These are phyloP conservation scores for Azemiops feae DNA, from an alignment of 2,113 vertebrate species.

Conservation along the genomic window DNA sequence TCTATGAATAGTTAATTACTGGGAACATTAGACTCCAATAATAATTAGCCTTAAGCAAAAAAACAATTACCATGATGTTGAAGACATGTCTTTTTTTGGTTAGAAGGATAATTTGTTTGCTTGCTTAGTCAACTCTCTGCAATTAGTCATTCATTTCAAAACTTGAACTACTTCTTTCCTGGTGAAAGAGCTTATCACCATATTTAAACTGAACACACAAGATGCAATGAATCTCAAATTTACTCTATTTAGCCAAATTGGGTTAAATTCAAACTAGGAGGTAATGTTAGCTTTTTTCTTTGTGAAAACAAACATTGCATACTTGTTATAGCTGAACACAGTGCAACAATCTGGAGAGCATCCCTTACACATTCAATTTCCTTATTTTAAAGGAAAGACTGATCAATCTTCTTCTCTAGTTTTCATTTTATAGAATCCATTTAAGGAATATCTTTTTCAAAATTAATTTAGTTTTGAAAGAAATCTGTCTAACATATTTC, in stretches of 20 bases:
- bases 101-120: constrained; percentile 49
- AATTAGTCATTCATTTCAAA: constrained; percentile 46
- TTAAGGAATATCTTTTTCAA: not conserved
- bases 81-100: constrained; percentile 35
- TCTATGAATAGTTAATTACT: constrained; percentile 50
- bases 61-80: constrained; percentile 54
- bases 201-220: constrained; percentile 17
- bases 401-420: not conserved
- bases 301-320: constrained; percentile 10
- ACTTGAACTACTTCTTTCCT: constrained; percentile 31
- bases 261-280: constrained; percentile 31
- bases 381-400: rapidly evolving
- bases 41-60: constrained; percentile 54
- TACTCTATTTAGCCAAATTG: not conserved
- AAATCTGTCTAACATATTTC: not conserved
- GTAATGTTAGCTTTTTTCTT: not conserved
- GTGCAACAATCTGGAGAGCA: not conserved
- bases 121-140: constrained; percentile 38
- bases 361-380: not conserved
- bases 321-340: not conserved
- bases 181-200: constrained; percentile 15
- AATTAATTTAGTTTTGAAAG: constrained; percentile 4
- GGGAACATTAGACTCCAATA: constrained; percentile 47
- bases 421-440: not conserved
- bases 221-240: constrained; percentile 20